phyloP scores from a whole-genome alignment of 2,113 vertebrate genomes.

The Silurus asotus region DNA sequence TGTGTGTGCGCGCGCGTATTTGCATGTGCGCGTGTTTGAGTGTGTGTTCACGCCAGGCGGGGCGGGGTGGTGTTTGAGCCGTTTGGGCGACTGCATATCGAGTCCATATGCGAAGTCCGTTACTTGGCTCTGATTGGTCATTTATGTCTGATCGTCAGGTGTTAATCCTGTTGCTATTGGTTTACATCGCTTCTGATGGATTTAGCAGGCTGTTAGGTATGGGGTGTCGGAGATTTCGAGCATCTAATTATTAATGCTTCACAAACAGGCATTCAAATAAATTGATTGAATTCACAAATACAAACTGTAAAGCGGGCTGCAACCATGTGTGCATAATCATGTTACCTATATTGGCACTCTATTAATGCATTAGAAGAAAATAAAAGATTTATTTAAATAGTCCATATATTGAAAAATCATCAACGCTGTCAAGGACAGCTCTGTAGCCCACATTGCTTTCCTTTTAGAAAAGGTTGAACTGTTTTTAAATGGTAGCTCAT shows the following conservation, averaged over 20 bases:
- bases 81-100: conserved; percentile 39
- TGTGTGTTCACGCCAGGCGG: conserved; percentile 22
- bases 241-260: background rate
- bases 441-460: background rate
- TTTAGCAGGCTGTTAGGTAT: background rate
- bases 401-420: background rate
- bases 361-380: background rate
- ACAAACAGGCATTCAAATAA: background rate
- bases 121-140: conserved; percentile 55
- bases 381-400: background rate
- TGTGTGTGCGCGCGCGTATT: conserved; percentile 38
- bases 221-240: background rate
- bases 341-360: background rate
- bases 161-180: conserved; percentile 51
- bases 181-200: conserved; percentile 35
- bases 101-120: conserved; percentile 41
- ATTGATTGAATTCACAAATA: background rate
- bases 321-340: background rate
- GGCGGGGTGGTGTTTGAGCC: conserved; percentile 48
- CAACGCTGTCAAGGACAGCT: no score
- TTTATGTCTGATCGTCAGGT: conserved; percentile 42
- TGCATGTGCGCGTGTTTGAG: conserved; percentile 31
- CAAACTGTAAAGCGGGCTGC: background rate
- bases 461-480: background rate
- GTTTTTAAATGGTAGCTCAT: background rate